Percentiles rank a stretch among this genome's conserved stretches.
phyloP scores from a whole-genome alignment of 2,113 vertebrate species.

The Pholis gunnellus region DNA sequence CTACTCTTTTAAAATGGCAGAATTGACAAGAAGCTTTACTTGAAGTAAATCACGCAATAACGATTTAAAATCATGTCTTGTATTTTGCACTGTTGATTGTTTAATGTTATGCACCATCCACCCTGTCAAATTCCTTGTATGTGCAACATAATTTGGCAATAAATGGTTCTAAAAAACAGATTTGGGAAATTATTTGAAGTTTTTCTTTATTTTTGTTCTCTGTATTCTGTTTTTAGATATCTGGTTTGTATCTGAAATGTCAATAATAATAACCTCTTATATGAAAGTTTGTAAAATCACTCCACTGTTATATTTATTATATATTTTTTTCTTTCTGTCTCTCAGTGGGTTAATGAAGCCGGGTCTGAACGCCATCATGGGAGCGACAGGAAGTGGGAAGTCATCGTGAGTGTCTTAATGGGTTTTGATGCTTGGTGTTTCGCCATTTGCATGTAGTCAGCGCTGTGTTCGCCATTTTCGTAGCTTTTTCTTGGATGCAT shows the following conservation, averaged over 20 bases:
- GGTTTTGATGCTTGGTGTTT: neutral
- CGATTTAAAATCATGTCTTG: too few relatives aligned
- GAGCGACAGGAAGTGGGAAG: slow-evolving; percentile 95
- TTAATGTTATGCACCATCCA: too few relatives aligned
- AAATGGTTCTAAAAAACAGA: too few relatives aligned
- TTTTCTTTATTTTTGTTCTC: too few relatives aligned
- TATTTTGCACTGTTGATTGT: too few relatives aligned
- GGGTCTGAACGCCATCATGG: slow-evolving; percentile 95
- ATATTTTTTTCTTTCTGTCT: slow-evolving; percentile 26
- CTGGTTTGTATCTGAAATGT: neutral
- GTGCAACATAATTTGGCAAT: too few relatives aligned
- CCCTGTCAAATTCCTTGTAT: too few relatives aligned
- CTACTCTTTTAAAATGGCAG: too few relatives aligned
- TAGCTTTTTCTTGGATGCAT: neutral
- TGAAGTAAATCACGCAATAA: too few relatives aligned
- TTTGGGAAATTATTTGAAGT: too few relatives aligned
- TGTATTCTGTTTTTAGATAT: neutral
- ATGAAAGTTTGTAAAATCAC: neutral
- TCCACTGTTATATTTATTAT: neutral
- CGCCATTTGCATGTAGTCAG: too few relatives aligned
- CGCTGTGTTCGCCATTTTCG: neutral
- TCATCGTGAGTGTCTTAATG: slow-evolving; percentile 90
- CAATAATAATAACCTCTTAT: neutral
- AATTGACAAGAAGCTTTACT: too few relatives aligned
- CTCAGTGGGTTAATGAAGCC: slow-evolving; percentile 94